Percentiles rank a stretch among this genome's conserved stretches.
phyloP scores from a whole-genome alignment of 2,797 vertebrate genomes.

The Pipistrellus pygmaeus region DNA sequence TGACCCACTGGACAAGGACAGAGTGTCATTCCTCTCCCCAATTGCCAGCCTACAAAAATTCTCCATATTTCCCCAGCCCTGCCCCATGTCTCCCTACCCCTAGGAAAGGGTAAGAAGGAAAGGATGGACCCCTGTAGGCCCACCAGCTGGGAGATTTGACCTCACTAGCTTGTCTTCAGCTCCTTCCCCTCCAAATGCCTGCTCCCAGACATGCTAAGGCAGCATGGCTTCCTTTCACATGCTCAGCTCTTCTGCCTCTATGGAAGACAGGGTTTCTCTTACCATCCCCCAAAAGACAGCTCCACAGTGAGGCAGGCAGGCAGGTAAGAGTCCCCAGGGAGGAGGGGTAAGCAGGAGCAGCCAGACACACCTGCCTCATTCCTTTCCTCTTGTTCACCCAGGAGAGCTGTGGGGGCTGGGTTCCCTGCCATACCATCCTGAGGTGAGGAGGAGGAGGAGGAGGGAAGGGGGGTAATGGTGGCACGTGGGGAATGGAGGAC shows the following conservation, averaged over 20 bases:
- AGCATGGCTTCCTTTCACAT: not conserved
- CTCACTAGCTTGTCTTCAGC: not conserved
- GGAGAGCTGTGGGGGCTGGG: slow-evolving; percentile 76
- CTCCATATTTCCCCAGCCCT: not conserved
- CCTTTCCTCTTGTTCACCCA: slow-evolving; percentile 78
- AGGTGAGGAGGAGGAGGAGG: slow-evolving; percentile 81
- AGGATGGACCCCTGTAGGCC: not conserved
- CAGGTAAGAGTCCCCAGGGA: slow-evolving; percentile 64
- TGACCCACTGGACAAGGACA: not conserved
- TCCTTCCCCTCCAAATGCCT: not conserved
- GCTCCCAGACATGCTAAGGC: not conserved
- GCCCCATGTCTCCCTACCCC: not conserved
- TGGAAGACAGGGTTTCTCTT: slow-evolving; percentile 42
- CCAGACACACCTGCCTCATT: slow-evolving; percentile 83
- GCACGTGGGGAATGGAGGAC: slow-evolving; percentile 19
- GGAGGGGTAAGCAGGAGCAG: slow-evolving; percentile 75
- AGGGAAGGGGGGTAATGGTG: slow-evolving; percentile 15
- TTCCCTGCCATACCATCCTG: slow-evolving; percentile 75
- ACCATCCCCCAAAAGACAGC: slow-evolving; percentile 63
- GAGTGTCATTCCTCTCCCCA: not conserved
- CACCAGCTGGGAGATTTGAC: not conserved
- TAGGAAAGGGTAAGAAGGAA: not conserved
- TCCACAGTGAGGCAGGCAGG: slow-evolving; percentile 35
- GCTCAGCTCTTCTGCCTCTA: not conserved
- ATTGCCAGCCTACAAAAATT: not conserved